Evolutionary conservation across 2,888 invertebrate species (phyloP), one percentile per base, ranked within the genome.

Genomic region (Chouioia cunea): DNA sequence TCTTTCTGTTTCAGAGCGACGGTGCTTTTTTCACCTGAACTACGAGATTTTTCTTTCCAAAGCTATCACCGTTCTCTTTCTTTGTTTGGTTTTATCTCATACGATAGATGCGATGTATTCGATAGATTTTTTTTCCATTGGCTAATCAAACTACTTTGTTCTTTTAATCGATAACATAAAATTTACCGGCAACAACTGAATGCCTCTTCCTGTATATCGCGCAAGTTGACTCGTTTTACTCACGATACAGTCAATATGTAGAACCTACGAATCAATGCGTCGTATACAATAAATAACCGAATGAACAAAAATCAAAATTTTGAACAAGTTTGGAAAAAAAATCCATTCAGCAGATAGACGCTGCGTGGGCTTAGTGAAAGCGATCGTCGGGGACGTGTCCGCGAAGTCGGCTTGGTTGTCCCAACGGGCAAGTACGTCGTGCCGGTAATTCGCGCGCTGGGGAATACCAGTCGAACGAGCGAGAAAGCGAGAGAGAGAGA

Each of bases 401-500:
- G 2, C 36, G 27, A 16, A 36, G 50, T 20, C 50, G 20, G 36
- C 27, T 16, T 4, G n/a, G 23, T 43, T 3, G 43, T 54, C 47
- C 54, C 46, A 54, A 20, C 6, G 54, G 54, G 36, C 47, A 27
- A 46, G 47, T 58, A 50, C 23, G 48, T 66, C 54, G 59, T 43
- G 47, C 60, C 67, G 70, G 73, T 73, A 71, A 76, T 74, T 71
- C 73, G 77, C 76, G 75, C 76, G 77, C 75, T 70, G 75, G 77
- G 78, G 76, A 79, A 79, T 76, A 77, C 75, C 74, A 73, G 73
- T 74, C 73, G 76, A 76, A 75, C 71, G 71, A 36, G 57, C 65
- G 46, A 18, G 47, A 64, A 59, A 69, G 62, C 1, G 36, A 36
- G 36, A 36, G 47, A 64, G 63, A 69, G 47, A 64, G 63, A 69